Conservation (phyloP, 2,888 invertebrate species). For the Leptinotarsa rubiginosa region DNA sequence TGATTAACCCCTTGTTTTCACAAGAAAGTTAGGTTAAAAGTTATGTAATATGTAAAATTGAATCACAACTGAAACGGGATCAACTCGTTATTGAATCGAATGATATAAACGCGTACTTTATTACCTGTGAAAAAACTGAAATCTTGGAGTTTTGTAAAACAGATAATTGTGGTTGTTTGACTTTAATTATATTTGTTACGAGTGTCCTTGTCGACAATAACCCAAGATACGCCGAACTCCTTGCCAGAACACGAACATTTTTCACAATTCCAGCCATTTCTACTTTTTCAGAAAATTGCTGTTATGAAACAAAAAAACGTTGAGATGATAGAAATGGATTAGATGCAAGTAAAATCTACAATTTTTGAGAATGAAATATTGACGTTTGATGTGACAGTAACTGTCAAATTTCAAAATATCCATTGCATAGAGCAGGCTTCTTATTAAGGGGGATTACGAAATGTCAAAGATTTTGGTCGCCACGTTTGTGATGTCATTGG, state of each 20-base stretch:
- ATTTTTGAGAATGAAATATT: too few relatives aligned
- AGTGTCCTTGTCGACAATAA: constrained; percentile 48
- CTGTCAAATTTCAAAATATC: too few relatives aligned
- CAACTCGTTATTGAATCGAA: background rate
- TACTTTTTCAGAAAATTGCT: constrained; percentile 11
- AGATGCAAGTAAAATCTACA: too few relatives aligned
- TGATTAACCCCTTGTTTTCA: constrained; percentile 3
- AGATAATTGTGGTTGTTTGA: constrained; percentile 42
- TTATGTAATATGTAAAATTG: constrained; percentile 42
- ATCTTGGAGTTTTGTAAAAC: constrained; percentile 30
- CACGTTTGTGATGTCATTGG: too few relatives aligned
- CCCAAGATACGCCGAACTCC: constrained; percentile 47
- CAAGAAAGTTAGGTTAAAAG: constrained; percentile 43
- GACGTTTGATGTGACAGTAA: too few relatives aligned
- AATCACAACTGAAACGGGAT: background rate
- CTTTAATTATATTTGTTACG: constrained; percentile 43
- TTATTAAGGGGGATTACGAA: too few relatives aligned
- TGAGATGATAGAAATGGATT: too few relatives aligned
- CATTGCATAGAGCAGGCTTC: too few relatives aligned
- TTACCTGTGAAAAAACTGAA: constrained; percentile 54
- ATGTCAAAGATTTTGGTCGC: too few relatives aligned
- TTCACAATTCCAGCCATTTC: constrained; percentile 54
- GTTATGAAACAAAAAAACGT: too few relatives aligned
- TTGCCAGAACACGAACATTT: constrained; percentile 50
- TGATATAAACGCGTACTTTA: constrained; percentile 7